Percentiles rank a stretch among this genome's conserved stretches.
phyloP scores from a whole-genome alignment of 2,888 invertebrate species.

The Tenthredo livida region DNA sequence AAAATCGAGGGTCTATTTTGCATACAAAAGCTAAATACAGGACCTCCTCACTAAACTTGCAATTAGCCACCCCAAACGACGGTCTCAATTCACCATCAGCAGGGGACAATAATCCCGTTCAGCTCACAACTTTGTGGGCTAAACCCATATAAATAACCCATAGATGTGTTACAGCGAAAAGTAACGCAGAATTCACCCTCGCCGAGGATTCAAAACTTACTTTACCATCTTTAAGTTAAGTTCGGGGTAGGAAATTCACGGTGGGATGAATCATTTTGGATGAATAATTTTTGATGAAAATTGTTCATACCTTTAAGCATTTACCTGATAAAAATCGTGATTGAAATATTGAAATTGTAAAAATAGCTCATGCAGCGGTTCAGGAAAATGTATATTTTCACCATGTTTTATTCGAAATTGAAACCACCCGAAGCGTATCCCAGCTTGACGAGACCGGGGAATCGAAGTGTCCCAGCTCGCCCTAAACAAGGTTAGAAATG shows the following conservation, averaged over 20 bases:
- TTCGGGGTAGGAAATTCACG: not conserved
- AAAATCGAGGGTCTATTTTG: constrained; percentile 25
- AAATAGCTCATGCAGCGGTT: not conserved
- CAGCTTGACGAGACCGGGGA: constrained; percentile 17
- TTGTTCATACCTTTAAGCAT: not conserved
- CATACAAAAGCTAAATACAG: constrained; percentile 15
- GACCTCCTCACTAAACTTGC: not conserved
- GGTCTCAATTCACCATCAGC: constrained; percentile 5
- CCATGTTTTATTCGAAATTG: constrained; percentile 18
- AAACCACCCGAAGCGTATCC: constrained; percentile 10
- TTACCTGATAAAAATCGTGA: not conserved
- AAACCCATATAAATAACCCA: not conserved
- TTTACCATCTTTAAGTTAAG: not conserved
- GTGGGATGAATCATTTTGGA: not conserved
- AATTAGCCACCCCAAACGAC: constrained; percentile 20
- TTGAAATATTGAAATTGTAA: not conserved
- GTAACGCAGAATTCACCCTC: not conserved
- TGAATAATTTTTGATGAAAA: not conserved
- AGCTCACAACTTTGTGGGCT: not conserved
- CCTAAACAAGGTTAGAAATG: constrained; percentile 27
- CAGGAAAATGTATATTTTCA: not conserved
- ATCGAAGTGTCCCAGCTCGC: constrained; percentile 19
- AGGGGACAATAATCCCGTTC: constrained; percentile 19
- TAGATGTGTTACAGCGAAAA: not conserved
- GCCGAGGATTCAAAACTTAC: not conserved